Evolutionary conservation across 2,113 vertebrate genomes (phyloP), one percentile per base, ranked within the genome.

Genomic region (Corythornis cristatus): DNA sequence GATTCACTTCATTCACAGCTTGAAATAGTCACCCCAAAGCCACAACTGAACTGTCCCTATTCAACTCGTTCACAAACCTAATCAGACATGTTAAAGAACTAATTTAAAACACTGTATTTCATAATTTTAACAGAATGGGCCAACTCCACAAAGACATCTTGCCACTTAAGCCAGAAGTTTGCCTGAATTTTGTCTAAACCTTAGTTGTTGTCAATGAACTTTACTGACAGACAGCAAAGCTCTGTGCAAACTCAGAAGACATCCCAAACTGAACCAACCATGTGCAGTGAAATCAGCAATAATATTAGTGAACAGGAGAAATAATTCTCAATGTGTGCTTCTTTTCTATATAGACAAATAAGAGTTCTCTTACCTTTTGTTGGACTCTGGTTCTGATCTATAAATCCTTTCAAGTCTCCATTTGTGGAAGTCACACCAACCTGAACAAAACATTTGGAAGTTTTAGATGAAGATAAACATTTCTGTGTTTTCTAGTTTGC

Each of bases 311-410:
- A 67, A 72, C 2, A 9, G 8, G 42, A 77, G 50, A 82, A 67
- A 2, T 33, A 66, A 83, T 23, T 78, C 19, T 72, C 67, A 43
- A 58, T 10, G 11, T 29, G 28, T 20, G 13, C 74, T 92, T 72
- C 28, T 72, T 65, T 70, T 71, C 71, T 79, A 31, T 5, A 37
- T 61, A 85, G 46, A 85, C 65, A 18, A 84, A 88, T 42, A 96
- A 96, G 74, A 93, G 62, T 60, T 95, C 54, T 88, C 97, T 98
- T 97, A 98, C 98, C 98, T 97, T 98, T 98, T 91, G 97, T 96
- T 93, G 97, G 97, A 92, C 96, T 98, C 94, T 97, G 97, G 96
- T 98, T 98, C 89, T 98, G 98, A 97, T 98, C 97, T 96, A 96
- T 97, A 96, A 97, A 98, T 97, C 97, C 97, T 93, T 96, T 98